Conservation (phyloP, 2,888 invertebrate species). For the Drosophila tanythrix region DNA sequence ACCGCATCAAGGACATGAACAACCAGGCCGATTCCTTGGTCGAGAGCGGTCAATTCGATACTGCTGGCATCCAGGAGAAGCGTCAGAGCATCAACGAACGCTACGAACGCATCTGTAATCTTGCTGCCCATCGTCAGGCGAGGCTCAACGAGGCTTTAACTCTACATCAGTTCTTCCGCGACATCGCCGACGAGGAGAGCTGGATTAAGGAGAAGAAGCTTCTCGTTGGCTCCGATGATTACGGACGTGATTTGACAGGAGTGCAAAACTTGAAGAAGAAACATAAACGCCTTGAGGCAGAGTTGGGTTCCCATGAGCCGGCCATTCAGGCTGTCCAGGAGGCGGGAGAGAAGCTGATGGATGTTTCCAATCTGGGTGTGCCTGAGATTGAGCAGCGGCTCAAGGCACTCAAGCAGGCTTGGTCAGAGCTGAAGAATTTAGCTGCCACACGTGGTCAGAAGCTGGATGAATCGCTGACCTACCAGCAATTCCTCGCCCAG, state of each 20-base stretch:
- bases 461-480: slow-evolving; percentile 97
- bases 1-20: slow-evolving; percentile 97
- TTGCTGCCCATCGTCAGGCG: slow-evolving; percentile 96
- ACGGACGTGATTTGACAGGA: slow-evolving; percentile 98
- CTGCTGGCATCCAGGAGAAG: slow-evolving; percentile 97
- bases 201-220: slow-evolving; percentile 99
- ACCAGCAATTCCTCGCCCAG: slow-evolving; percentile 98
- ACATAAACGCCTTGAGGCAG: slow-evolving; percentile 99
- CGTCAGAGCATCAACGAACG: slow-evolving; percentile 98
- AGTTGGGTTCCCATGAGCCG: slow-evolving; percentile 98
- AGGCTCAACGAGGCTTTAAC: slow-evolving; percentile 98
- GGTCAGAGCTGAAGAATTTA: slow-evolving; percentile 96
- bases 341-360: slow-evolving; percentile 96
- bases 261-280: slow-evolving; percentile 99
- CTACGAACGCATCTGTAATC: slow-evolving; percentile 96
- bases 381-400: slow-evolving; percentile 95
- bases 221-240: slow-evolving; percentile 98
- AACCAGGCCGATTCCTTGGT: slow-evolving; percentile 97
- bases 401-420: slow-evolving; percentile 94
- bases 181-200: slow-evolving; percentile 99
- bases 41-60: slow-evolving; percentile 98
- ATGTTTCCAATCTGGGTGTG: slow-evolving; percentile 95
- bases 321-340: slow-evolving; percentile 97
- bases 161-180: slow-evolving; percentile 99
- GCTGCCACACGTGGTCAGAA: slow-evolving; percentile 96